Base-by-base conservation (phyloP, 2,888 invertebrate species). In the Xestia ashworthii region DNA sequence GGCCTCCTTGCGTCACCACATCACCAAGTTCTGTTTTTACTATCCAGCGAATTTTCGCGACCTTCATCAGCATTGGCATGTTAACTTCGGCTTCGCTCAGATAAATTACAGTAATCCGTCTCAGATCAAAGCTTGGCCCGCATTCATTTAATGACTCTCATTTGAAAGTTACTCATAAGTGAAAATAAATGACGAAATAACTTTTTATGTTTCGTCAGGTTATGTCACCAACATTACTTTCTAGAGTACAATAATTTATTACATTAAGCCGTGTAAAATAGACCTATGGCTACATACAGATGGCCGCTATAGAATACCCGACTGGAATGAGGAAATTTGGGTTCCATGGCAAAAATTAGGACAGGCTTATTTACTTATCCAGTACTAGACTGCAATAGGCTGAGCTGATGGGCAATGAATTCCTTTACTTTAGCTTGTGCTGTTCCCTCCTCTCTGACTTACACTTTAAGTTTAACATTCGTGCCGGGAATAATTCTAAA, bases 141-240 rank as follows among this genome's bases (percentile, higher is more conserved):
- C n/a, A 50, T 22, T n/a, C 8, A 32, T 32, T 44, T 44, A 50
- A 32, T 48, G n/a, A 58, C 55, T 65, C 58, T 76, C 12, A 32
- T 48, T 58, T 55, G n/a, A 12, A 55, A 64, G 64, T 76, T 22
- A 16, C 22, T 48, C 38, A 5, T 25, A 55, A 19, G 82, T 58
- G 64, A 65, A 65, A 82, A 38, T 82, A n/a, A 55, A 60, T 78
- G 75, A 74, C 48, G 75, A 32, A 65, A 75, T 5, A 81, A 58
- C 8, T 82, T 75, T 76, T 76, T 16, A 12, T 44, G 58, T 76
- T 78, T 50, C 50, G 8, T 66, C 76, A 81, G 32, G 6, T 65
- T 65, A 16, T 44, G 44, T 65, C n/a, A 65, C 16, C n/a, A 8
- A n/a, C 3, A 16, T n/a, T 44, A 44, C 65, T 65, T 65, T 44